Evolutionary conservation across 2,113 vertebrate genomes (phyloP), one percentile per base, ranked within the genome.

Genomic region (Aspiorhynchus laticeps): DNA sequence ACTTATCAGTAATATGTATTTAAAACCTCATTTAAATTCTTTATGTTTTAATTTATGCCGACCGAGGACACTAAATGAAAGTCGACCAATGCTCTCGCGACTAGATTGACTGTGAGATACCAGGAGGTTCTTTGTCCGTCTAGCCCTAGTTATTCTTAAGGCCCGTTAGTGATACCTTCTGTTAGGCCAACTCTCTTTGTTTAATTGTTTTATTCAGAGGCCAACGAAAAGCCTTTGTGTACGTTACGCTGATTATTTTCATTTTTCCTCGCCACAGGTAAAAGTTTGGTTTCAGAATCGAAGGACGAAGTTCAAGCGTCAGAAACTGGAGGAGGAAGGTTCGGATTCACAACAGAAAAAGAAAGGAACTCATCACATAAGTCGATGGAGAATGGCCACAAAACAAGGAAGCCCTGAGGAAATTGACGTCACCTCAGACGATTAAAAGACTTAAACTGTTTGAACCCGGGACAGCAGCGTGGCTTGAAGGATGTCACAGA

Each of bases 241-340:
- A n/a, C n/a, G n/a, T n/a, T 77, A 21, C 21, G 36, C 51, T 80
- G 17, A 59, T 21, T 76, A 41, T 75, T 85, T 91, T 82, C 86
- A 51, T 28, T 28, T 69, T 73, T 53, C 67, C 80, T 78, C 73
- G 78, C 79, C 82, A 2, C 92, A 99, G 98, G 98, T 99, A 96
- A 99, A 99, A 98, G 98, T 99, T 93, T 99, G 98, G 98, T 99
- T 99, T 95, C 98, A 99, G 95, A 99, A 99, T 93, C 95, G 98
- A 92, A 96, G 98, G 93, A 99, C 98, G 21, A 99, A 99, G 94
- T 99, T 99, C 94, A 99, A 99, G 94, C 95, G 98, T 67, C 98
- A 99, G 93, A 99, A 99, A 94, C 92, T 99, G 93, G 98, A 99
- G 90, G 98, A 99, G 91, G 98, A 99, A 94, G 98, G 98, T 63